phyloP scores from a whole-genome alignment of 2,113 vertebrate genomes.

The Phylloscopus trochiloides region DNA sequence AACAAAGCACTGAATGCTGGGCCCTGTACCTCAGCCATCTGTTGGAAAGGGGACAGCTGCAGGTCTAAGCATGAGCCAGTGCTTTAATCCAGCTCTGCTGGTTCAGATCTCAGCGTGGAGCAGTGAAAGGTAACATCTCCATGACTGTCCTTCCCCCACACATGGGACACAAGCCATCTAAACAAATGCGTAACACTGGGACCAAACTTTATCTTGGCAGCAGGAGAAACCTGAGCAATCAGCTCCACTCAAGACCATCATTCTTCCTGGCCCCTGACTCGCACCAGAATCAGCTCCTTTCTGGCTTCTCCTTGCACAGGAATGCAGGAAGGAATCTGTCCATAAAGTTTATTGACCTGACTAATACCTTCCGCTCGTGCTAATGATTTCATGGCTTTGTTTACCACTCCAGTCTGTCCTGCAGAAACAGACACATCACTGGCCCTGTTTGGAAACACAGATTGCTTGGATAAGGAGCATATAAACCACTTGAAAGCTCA shows the following conservation, averaged over 20 bases:
- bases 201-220: neutral
- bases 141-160: accelerated
- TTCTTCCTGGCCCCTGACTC: neutral
- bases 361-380: neutral
- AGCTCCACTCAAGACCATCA: neutral
- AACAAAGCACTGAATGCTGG: neutral
- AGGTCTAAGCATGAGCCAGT: neutral
- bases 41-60: neutral
- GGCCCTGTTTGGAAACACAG: neutral
- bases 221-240: neutral
- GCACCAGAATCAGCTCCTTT: neutral
- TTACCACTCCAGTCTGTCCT: neutral
- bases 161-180: neutral
- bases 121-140: neutral
- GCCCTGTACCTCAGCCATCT: neutral
- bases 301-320: neutral
- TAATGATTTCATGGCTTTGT: neutral
- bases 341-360: neutral
- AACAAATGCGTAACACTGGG: neutral
- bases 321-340: conserved; percentile 21
- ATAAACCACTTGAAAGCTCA: neutral
- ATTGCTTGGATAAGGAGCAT: neutral
- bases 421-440: neutral
- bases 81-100: neutral
- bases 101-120: neutral